These are phyloP conservation scores for Marasmarcha lunaedactyla DNA, from an alignment of 2,888 invertebrate genomes.

Conservation along the genomic window DNA sequence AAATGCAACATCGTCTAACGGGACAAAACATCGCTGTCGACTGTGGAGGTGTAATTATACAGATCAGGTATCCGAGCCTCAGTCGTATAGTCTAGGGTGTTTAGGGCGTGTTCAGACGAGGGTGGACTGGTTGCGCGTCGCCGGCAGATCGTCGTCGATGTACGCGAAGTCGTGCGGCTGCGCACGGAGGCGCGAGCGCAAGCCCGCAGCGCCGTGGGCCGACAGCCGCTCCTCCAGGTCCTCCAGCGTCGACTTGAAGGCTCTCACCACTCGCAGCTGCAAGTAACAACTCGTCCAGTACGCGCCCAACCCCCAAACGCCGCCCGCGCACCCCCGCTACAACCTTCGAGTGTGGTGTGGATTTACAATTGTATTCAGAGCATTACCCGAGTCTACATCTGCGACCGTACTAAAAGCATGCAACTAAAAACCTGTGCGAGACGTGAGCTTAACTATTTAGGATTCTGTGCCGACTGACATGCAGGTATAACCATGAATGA, in stretches of 20 bases:
- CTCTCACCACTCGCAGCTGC: slow-evolving; percentile 99
- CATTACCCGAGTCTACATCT: slow-evolving; percentile 21
- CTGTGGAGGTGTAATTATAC: no score
- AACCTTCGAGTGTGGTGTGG: slow-evolving; percentile 54
- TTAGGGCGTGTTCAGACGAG: slow-evolving; percentile 34
- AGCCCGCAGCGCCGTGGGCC: slow-evolving; percentile 96
- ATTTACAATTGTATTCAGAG: slow-evolving; percentile 58
- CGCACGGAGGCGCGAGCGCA: slow-evolving; percentile 76
- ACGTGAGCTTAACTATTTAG: neutral
- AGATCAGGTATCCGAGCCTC: slow-evolving; percentile 1
- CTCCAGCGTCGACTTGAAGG: slow-evolving; percentile 99
- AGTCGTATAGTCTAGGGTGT: slow-evolving; percentile 3
- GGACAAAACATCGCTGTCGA: no score
- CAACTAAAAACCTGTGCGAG: slow-evolving; percentile 21
- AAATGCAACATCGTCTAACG: no score
- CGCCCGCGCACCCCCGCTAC: slow-evolving; percentile 8
- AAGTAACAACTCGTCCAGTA: slow-evolving; percentile 73
- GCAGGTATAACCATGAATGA: slow-evolving; percentile 2
- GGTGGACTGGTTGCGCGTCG: slow-evolving; percentile 46
- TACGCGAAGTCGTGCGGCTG: slow-evolving; percentile 86
- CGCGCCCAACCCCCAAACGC: slow-evolving; percentile 26
- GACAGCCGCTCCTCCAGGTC: slow-evolving; percentile 99
- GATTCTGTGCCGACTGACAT: neutral
- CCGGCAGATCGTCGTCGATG: slow-evolving; percentile 75
- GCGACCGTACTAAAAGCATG: slow-evolving; percentile 22